Evolutionary conservation across 2,797 vertebrate genomes (phyloP), one percentile per base, ranked within the genome.

Genomic region (Crossoptilon crossoptilon): DNA sequence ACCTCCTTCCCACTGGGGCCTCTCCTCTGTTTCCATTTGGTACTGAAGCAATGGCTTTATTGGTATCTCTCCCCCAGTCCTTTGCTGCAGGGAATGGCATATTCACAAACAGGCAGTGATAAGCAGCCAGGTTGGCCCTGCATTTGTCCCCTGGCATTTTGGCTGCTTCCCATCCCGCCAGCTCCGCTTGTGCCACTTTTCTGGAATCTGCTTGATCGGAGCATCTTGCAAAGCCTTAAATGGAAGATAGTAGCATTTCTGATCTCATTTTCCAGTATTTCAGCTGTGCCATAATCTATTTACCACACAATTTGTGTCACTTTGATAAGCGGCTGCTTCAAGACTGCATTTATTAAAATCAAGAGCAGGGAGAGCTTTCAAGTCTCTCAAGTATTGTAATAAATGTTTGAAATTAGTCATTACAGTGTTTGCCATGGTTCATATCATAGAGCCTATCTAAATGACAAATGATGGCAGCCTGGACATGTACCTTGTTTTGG

Each of bases 351-450:
- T 97, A 97, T 98, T 98, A 98, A 97, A 98, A 98, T 98, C 97
- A 97, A 97, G 97, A 96, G 96, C 93, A 80, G 93, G 96, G 97
- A 97, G 96, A 97, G 97, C 96, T 97, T 97, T 97, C 96, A 96
- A 97, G 97, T 97, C 97, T 97, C 97, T 96, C 97, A 96, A 97
- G 97, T 97, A 97, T 96, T 96, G 97, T 98, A 97, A 98, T 98
- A 98, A 97, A 97, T 97, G 97, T 97, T 97, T 97, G 97, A 97
- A 98, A 98, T 98, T 97, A 97, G 97, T 97, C 97, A 98, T 97
- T 96, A 97, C 91, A 95, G 89, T 97, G 97, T 98, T 98, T 96
- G 97, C 95, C 95, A 93, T 91, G 97, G 96, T 96, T 97, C 96
- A 89, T 93, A 91, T 97, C 97, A 84, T 80, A 70, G 55, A 71